Percentiles rank a stretch among this genome's conserved stretches.
Conservation (phyloP, 1,140 invertebrate species). For the Gryon sp. region DNA sequence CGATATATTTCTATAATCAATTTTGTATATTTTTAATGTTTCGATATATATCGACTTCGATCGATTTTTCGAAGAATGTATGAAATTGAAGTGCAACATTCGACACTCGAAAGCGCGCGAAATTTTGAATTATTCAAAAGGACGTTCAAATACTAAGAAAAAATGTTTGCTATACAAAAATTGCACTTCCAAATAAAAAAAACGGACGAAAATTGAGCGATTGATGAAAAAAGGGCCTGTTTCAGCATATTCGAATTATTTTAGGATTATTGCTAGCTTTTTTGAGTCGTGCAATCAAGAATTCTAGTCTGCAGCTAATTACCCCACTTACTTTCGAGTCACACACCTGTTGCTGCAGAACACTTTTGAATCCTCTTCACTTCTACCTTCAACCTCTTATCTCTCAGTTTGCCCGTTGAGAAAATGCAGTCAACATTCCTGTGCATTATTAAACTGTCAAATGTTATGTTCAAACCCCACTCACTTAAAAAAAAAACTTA, state of each 20-base stretch:
- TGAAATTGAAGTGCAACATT: constrained; percentile 68
- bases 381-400: constrained; percentile 77
- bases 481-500: no score
- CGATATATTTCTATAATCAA: no score
- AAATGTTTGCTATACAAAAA: no score
- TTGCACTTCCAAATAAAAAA: constrained; percentile 71
- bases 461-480: no score
- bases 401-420: constrained; percentile 76
- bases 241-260: constrained; percentile 71
- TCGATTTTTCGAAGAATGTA: no score
- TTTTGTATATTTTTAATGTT: no score
- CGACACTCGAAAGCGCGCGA: no score
- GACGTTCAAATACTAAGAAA: neutral
- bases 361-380: constrained; percentile 75
- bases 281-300: constrained; percentile 77
- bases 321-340: constrained; percentile 76
- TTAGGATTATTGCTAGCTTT: constrained; percentile 74
- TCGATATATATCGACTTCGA: no score
- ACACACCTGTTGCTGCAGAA: constrained; percentile 73
- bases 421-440: constrained; percentile 78
- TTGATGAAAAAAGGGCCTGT: no score
- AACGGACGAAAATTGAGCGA: constrained; percentile 57
- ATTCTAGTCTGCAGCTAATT: constrained; percentile 73
- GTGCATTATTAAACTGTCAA: constrained; percentile 75
- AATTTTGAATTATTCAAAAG: no score